These are phyloP conservation scores for Bicyclus anynana DNA, from an alignment of 1,140 invertebrate species.

Conservation along the genomic window DNA sequence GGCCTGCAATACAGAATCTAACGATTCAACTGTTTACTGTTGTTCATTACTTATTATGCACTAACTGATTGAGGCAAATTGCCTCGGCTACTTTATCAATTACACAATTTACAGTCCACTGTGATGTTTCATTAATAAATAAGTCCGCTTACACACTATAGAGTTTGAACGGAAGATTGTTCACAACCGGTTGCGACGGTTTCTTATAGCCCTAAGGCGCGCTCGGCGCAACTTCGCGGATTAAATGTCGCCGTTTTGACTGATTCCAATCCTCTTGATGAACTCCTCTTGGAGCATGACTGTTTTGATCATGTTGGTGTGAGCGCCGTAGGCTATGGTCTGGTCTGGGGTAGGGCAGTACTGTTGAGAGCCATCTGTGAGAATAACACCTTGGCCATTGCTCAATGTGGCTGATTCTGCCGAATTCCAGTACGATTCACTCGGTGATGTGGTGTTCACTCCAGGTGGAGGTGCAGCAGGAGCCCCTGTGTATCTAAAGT, in stretches of 20 bases:
- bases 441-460: constrained; percentile 91
- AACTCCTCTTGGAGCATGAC: constrained; percentile 76
- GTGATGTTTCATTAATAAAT: constrained; percentile 73
- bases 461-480: constrained; percentile 93
- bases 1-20: constrained; percentile 13
- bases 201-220: constrained; percentile 70
- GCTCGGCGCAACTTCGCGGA: constrained; percentile 66
- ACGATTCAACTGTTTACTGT: constrained; percentile 18
- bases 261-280: constrained; percentile 75
- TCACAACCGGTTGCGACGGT: constrained; percentile 73
- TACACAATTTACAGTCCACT: constrained; percentile 52
- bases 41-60: constrained; percentile 11
- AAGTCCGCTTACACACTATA: constrained; percentile 71
- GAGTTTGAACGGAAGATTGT: constrained; percentile 70
- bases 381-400: constrained; percentile 64
- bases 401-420: constrained; percentile 81
- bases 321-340: constrained; percentile 53
- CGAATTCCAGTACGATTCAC: constrained; percentile 93
- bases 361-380: constrained; percentile 64
- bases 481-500: constrained; percentile 95
- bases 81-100: constrained; percentile 30
- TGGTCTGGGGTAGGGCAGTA: constrained; percentile 64
- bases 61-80: constrained; percentile 24
- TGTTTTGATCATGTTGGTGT: constrained; percentile 73
- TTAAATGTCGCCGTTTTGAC: constrained; percentile 77